Base-by-base conservation (phyloP, 2,888 invertebrate genomes). In the Timema cristinae region DNA sequence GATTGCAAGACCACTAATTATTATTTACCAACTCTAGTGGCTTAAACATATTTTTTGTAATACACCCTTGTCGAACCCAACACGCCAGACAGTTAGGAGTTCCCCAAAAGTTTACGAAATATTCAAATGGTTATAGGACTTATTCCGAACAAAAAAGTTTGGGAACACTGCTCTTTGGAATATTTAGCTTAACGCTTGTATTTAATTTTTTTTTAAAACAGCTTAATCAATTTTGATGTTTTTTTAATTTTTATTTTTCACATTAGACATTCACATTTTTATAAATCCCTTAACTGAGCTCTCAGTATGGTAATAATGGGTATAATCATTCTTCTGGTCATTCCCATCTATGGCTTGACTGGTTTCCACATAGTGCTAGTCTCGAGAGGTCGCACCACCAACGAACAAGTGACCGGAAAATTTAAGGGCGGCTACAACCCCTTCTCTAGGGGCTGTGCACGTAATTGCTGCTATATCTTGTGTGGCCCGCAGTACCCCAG, bases 371-470 rank as follows among this genome's bases (percentile, higher is more conserved):
- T 98, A 87, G 93, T 98, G 79, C 88, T 99, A 77, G 97, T 99
- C 71, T 93, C 96, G 50, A 86, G 98, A 75, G 99, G 98, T 56
- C 88, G 98, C 76, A 99, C 99, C 72, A 99, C 99, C 76, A 99
- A 99, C 85, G 99, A 99, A 85, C 99, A 99, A 87, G 98, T 99
- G 75, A 99, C 99, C 15, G 98, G 98, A 72, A 98, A 98, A 86
- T 99, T 98, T 86, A 95, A 97, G 80, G 97, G 97, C 71, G 98
- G 97, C 56, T 97, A 95, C 84, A 99, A 99, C 87, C 99, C 99
- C 71, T 99, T 98, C 85, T 97, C 96, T 6, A 88, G 91, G 80
- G 98, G 98, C 50, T 98, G 97, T 83, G 92, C 93, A 88, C 89
- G 91, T 80, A 99, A 99, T 84, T 97, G 97, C 84, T 94, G 94